Conservation (phyloP, 2,888 invertebrate species). For the Deladenus siricidicola region DNA sequence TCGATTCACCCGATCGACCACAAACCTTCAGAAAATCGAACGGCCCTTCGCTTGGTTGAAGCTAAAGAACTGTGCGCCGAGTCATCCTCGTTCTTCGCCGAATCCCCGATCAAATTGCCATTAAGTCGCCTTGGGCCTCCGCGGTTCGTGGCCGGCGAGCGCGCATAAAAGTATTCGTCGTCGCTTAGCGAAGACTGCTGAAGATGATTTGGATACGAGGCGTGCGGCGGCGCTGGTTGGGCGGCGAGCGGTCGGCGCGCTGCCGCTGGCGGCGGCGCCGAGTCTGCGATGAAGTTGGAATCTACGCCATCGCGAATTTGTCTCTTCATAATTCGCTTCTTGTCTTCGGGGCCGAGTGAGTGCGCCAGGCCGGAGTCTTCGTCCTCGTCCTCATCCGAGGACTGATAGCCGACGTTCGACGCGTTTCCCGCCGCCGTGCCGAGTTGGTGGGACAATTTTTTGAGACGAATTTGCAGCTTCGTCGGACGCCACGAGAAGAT, state of each 20-base stretch:
- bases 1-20: neutral
- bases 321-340: neutral
- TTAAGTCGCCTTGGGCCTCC: neutral
- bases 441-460: constrained; percentile 5
- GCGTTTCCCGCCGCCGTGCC: neutral
- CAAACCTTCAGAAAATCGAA: constrained; percentile 13
- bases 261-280: constrained; percentile 10
- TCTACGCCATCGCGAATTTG: constrained; percentile 1
- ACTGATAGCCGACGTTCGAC: neutral
- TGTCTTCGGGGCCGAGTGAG: neutral
- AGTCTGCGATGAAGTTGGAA: constrained; percentile 12
- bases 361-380: neutral
- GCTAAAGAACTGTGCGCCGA: neutral
- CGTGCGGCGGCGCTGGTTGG: no score
- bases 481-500: constrained; percentile 16
- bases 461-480: constrained; percentile 16
- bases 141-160: neutral
- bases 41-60: constrained; percentile 3
- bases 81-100: no score
- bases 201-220: no score
- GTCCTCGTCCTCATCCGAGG: constrained; percentile 7
- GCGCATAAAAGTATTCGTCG: constrained; percentile 9
- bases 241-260: neutral
- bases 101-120: no score
- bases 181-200: neutral